Percentiles rank a stretch among this genome's conserved stretches.
Conservation (phyloP, 1,140 invertebrate species). For the Papilio dardanus region DNA sequence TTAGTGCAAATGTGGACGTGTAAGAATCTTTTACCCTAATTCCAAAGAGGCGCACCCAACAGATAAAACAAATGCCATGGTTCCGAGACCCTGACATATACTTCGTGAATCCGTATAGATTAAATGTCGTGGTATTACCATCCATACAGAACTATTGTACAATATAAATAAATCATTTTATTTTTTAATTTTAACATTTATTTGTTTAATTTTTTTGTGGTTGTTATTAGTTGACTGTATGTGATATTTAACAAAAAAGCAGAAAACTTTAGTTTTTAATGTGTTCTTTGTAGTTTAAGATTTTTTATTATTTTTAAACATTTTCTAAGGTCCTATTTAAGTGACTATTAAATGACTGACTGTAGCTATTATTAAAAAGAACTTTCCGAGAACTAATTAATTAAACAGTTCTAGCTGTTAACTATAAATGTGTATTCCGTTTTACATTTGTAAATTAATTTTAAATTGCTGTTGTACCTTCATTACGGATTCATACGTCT, state of each 20-base stretch:
- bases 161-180: background rate
- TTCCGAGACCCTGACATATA: slow-evolving; percentile 11
- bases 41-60: slow-evolving; percentile 12
- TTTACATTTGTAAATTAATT: slow-evolving; percentile 10
- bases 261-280: background rate
- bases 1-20: background rate
- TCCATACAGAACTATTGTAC: slow-evolving; percentile 6
- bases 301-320: background rate
- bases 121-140: slow-evolving; percentile 17
- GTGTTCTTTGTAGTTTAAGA: background rate
- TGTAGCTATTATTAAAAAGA: background rate
- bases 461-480: slow-evolving; percentile 22
- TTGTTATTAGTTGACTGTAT: background rate
- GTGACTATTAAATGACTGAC: background rate
- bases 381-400: background rate
- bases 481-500: slow-evolving; percentile 29
- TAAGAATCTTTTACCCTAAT: slow-evolving; percentile 6
- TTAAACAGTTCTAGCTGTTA: background rate
- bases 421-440: background rate
- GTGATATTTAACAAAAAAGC: background rate
- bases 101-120: background rate
- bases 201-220: background rate
- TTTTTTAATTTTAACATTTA: background rate
- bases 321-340: background rate
- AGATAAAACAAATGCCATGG: slow-evolving; percentile 16